A percentile compares a stretch with the other conserved stretches of the same genome.
phyloP scores from a whole-genome alignment of 1,140 invertebrate genomes.

The Papilio helenus region DNA sequence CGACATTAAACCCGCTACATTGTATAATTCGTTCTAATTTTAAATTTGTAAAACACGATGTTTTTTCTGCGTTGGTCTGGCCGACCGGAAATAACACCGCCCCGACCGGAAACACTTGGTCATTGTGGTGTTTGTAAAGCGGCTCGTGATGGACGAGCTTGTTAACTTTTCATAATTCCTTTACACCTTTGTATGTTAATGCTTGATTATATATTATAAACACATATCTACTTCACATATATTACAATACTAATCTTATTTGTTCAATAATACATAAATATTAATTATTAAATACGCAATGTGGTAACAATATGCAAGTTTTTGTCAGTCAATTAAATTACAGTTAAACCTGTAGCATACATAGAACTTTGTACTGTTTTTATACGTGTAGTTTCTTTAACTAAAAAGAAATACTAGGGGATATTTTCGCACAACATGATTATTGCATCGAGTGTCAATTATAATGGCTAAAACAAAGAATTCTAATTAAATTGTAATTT shows the following conservation, averaged over 20 bases:
- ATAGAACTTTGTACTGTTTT: too few relatives aligned
- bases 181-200: slow-evolving; percentile 40
- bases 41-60: slow-evolving; percentile 36
- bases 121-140: slow-evolving; percentile 37
- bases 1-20: slow-evolving; percentile 25
- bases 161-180: slow-evolving; percentile 38
- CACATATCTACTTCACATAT: not conserved
- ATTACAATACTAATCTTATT: not conserved
- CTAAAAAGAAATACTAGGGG: too few relatives aligned
- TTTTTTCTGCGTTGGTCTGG: slow-evolving; percentile 29
- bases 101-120: slow-evolving; percentile 39
- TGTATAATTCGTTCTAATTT: slow-evolving; percentile 30
- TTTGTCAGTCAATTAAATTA: too few relatives aligned
- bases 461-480: too few relatives aligned
- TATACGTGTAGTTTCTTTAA: too few relatives aligned
- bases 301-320: too few relatives aligned
- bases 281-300: too few relatives aligned
- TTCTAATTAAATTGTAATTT: too few relatives aligned
- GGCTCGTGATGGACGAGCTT: slow-evolving; percentile 40
- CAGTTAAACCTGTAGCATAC: too few relatives aligned
- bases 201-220: slow-evolving; percentile 32
- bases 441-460: too few relatives aligned
- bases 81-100: slow-evolving; percentile 38
- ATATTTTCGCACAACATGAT: too few relatives aligned
- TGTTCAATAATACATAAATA: not conserved